These are phyloP conservation scores for Phragmatobia fuliginosa DNA, from an alignment of 2,888 invertebrate species.

Conservation along the genomic window DNA sequence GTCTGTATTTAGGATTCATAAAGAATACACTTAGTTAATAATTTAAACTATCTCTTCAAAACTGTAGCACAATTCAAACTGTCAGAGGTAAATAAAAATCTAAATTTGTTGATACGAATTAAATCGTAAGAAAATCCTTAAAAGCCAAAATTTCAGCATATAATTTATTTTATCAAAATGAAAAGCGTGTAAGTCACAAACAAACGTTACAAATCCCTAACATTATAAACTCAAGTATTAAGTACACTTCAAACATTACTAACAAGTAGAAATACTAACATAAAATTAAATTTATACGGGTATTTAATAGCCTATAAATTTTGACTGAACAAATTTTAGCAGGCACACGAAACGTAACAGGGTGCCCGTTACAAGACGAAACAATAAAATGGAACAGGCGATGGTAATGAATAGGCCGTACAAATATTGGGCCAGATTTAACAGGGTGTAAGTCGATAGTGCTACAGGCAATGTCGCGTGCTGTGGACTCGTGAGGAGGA, in stretches of 20 bases:
- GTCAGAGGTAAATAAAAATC: too few relatives aligned
- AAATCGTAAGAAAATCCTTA: background rate
- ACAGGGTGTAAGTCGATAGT: constrained; percentile 84
- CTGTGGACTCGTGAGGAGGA: constrained; percentile 49
- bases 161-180: background rate
- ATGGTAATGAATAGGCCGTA: constrained; percentile 81
- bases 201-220: constrained; percentile 15
- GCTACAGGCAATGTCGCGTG: constrained; percentile 82
- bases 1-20: background rate
- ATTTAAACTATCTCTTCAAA: background rate
- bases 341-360: constrained; percentile 61
- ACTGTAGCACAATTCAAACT: background rate
- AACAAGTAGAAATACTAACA: constrained; percentile 50
- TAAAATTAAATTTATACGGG: constrained; percentile 52
- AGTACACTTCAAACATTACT: constrained; percentile 29
- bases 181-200: background rate
- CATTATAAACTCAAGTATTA: constrained; percentile 35
- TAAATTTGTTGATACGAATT: background rate
- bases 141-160: background rate
- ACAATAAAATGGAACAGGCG: constrained; percentile 77
- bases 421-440: constrained; percentile 84
- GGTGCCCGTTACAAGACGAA: constrained; percentile 68
- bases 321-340: constrained; percentile 71
- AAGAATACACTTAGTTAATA: background rate
- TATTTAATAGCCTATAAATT: constrained; percentile 60